phyloP scores from a whole-genome alignment of 2,113 vertebrate species.

The Phaetusa simplex region DNA sequence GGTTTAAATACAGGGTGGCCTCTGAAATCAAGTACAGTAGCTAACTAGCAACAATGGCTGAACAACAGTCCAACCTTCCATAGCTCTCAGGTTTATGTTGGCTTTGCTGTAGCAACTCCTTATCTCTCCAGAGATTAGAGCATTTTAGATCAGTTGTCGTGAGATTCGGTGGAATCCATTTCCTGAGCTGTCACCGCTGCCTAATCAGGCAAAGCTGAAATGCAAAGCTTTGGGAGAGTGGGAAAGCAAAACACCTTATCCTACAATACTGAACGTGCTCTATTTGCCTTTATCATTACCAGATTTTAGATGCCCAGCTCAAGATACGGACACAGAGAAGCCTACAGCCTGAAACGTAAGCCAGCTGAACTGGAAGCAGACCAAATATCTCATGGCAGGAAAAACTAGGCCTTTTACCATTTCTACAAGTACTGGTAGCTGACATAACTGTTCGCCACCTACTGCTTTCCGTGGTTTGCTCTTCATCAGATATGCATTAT shows the following conservation, averaged over 20 bases:
- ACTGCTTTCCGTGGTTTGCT: neutral
- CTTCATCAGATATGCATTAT: neutral
- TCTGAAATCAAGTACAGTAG: conserved; percentile 45
- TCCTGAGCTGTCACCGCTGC: conserved; percentile 65
- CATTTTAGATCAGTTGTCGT: conserved; percentile 47
- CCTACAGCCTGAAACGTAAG: neutral
- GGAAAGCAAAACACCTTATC: neutral
- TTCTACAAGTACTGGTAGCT: neutral
- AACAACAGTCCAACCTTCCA: conserved; percentile 49
- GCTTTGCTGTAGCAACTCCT: conserved; percentile 78
- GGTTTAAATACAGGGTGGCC: conserved; percentile 43
- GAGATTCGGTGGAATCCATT: conserved; percentile 61
- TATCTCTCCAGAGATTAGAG: conserved; percentile 72
- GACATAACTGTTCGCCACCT: neutral
- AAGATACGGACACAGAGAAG: neutral
- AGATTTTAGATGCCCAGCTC: neutral
- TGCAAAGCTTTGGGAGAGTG: neutral
- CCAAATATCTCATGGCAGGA: neutral
- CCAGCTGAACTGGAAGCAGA: neutral
- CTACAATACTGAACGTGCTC: neutral
- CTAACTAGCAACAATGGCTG: conserved; percentile 37
- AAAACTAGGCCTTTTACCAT: neutral
- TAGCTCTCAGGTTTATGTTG: conserved; percentile 68
- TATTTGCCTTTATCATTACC: neutral
- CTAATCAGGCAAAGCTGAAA: neutral